phyloP scores from a whole-genome alignment of 92 coral and sea anemone genomes.

The Palythoa caribaeorum region DNA sequence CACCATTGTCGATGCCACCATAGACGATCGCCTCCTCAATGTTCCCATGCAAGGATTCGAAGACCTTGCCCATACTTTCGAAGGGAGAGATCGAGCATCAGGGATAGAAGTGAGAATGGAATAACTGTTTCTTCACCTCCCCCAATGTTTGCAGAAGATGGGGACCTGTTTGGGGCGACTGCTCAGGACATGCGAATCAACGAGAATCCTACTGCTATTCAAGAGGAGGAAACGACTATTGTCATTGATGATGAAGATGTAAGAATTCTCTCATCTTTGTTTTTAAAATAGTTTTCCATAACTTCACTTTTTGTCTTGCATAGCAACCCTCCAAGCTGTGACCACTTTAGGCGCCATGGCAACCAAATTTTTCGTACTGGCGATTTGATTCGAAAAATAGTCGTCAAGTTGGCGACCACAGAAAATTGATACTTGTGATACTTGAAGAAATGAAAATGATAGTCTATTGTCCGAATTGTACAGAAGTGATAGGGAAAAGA shows the following conservation, averaged over 20 bases:
- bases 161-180: background rate
- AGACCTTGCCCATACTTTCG: constrained; percentile 25
- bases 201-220: constrained; percentile 9
- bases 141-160: background rate
- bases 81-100: constrained; percentile 12
- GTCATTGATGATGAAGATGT: constrained; percentile 37
- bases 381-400: no score
- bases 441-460: no score
- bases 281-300: no score
- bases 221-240: constrained; percentile 22
- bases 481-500: no score
- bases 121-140: background rate
- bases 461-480: no score
- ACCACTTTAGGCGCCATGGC: no score
- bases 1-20: background rate
- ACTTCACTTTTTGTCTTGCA: no score
- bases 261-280: background rate
- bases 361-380: no score
- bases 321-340: no score
- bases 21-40: background rate
- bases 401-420: no score
- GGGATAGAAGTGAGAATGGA: background rate
- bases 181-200: background rate
- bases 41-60: background rate
- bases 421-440: no score